Conservation (phyloP, 2,113 vertebrate species). For the Sylvietta virens region DNA sequence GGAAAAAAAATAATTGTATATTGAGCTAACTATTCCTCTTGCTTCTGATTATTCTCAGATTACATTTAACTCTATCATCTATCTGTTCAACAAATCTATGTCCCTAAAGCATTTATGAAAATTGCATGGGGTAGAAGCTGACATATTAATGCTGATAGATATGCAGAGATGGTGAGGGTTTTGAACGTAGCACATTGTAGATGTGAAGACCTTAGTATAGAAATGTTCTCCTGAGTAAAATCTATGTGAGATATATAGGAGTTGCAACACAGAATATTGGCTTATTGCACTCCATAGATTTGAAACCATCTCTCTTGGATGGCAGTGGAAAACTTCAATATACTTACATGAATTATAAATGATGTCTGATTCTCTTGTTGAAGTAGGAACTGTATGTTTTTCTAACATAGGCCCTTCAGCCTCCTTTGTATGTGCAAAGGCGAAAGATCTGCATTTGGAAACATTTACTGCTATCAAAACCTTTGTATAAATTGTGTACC, state of each 20-base stretch:
- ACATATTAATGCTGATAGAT: slow-evolving; percentile 33
- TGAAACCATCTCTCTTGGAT: slow-evolving; percentile 69
- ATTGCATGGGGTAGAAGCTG: slow-evolving; percentile 19
- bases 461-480: neutral
- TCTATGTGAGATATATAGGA: slow-evolving; percentile 66
- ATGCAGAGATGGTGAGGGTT: neutral
- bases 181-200: slow-evolving; percentile 37
- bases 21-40: neutral
- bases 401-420: slow-evolving; percentile 37
- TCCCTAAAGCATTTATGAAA: slow-evolving; percentile 20
- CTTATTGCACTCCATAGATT: slow-evolving; percentile 75
- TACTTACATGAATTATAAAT: slow-evolving; percentile 88
- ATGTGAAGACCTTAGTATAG: slow-evolving; percentile 44
- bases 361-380: slow-evolving; percentile 63
- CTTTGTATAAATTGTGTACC: neutral
- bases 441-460: slow-evolving; percentile 17
- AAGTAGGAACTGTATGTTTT: slow-evolving; percentile 50
- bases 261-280: slow-evolving; percentile 76
- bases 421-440: slow-evolving; percentile 16
- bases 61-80: neutral
- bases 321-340: slow-evolving; percentile 77
- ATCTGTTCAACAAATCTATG: neutral
- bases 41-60: neutral
- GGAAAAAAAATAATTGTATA: neutral
- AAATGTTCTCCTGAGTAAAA: slow-evolving; percentile 69